Percentiles rank a stretch among this genome's conserved stretches.
These are phyloP conservation scores for Leuciscus idus DNA, from an alignment of 2,113 vertebrate species.

Conservation along the genomic window DNA sequence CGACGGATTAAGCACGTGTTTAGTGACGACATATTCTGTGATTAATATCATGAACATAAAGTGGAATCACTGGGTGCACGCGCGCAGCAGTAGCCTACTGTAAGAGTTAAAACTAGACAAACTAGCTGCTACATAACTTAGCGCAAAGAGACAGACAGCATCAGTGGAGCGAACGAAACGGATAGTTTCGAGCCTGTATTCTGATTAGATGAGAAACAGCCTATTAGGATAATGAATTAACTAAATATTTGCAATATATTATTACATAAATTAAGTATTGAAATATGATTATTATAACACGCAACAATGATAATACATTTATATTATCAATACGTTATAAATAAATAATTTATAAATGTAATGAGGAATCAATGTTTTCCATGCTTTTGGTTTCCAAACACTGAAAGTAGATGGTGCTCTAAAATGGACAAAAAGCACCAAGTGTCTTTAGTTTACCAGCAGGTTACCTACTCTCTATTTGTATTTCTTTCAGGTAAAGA, in stretches of 20 bases:
- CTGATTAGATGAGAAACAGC: neutral
- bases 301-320: neutral
- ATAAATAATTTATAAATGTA: no score
- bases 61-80: neutral
- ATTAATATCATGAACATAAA: neutral
- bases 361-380: neutral
- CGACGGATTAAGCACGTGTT: neutral
- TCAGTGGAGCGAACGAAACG: neutral
- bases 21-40: neutral
- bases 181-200: neutral
- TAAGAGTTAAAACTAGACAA: no score
- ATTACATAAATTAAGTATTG: no score
- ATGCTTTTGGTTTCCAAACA: neutral
- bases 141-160: neutral
- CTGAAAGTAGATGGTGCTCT: neutral
- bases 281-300: neutral
- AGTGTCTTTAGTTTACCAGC: neutral
- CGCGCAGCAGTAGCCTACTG: neutral
- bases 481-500: conserved; percentile 81
- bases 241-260: no score
- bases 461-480: neutral
- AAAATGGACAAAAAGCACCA: neutral
- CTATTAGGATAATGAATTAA: no score
- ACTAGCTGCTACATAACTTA: no score
- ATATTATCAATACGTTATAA: neutral